Base-by-base conservation (phyloP, 2,797 vertebrate species). In the Rhabdophis nuchalis region DNA sequence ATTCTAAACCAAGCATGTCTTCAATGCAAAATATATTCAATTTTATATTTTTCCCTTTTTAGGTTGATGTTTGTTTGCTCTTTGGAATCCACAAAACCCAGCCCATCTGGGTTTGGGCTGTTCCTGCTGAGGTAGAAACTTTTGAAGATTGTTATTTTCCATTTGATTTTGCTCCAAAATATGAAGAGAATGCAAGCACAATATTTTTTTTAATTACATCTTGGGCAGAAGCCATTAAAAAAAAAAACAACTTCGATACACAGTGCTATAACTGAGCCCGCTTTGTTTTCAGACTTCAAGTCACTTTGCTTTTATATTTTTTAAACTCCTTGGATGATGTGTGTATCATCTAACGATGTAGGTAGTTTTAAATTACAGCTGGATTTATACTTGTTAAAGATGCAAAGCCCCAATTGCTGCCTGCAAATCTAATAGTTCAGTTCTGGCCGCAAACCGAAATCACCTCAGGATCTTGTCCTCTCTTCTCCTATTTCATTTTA, bases 211-310 rank as follows among this genome's bases (percentile, higher is more conserved):
- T 20, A n/a, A 36, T 77, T 12, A 54, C 3, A 16, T 20, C 14
- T 68, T 56, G 53, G 25, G 41, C 36, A 85, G 25, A 57, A 58
- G 46, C 12, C 41, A 61, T 72, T 29, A 0, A 61, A 32, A 32
- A 8, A 56, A 0, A 3, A n/a, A n/a, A n/a, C n/a, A n/a, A n/a
- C n/a, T 25, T 53, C 32, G 18, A 36, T n/a, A 68, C 0, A 0
- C 18, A 89, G 10, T 32, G 5, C 16, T 6, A 58, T 46, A 29
- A 41, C 25, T 20, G 72, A 77, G 36, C 16, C 14, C 11, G 32
- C 54, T 85, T 57, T 90, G 13, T 46, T 29, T 72, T 54, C 61
- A 54, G 18, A 36, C 14, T 56, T 85, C 20, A 23, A 82, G 4
- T 82, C 20, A 46, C 10, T 25, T 46, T 82, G 20, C 36, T 82